These are phyloP conservation scores for Cliona cf. orientalis DNA, from an alignment of 37 sponge, comb jelly and placozoan species.

Conservation along the genomic window DNA sequence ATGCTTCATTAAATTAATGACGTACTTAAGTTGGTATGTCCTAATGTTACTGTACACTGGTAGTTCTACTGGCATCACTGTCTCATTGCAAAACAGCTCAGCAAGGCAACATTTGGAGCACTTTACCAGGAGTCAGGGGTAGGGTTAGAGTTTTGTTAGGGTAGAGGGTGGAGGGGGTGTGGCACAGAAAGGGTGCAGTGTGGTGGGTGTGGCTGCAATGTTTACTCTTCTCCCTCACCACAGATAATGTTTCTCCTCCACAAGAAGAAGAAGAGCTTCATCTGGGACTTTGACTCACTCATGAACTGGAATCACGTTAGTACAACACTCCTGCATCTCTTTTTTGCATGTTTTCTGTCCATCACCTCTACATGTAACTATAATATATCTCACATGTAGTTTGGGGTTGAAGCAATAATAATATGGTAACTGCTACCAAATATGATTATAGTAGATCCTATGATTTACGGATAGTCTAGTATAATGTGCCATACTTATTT, in stretches of 20 bases:
- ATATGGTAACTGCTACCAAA: not conserved
- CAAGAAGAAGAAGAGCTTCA: slow-evolving; percentile 64
- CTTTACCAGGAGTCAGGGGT: not conserved
- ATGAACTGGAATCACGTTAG: slow-evolving; percentile 61
- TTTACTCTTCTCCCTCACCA: not conserved
- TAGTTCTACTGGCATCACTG: too few relatives aligned
- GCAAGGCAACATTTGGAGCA: too few relatives aligned
- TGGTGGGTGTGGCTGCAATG: not conserved
- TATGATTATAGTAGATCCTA: not conserved
- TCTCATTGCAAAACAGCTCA: too few relatives aligned
- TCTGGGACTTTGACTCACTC: slow-evolving; percentile 52
- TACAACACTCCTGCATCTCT: not conserved
- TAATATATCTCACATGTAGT: too few relatives aligned
- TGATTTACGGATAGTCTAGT: not conserved
- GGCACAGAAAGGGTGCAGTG: not conserved
- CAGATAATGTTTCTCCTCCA: slow-evolving; percentile 65
- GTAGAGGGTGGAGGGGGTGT: not conserved
- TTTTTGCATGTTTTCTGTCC: too few relatives aligned
- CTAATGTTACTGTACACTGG: too few relatives aligned
- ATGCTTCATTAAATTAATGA: too few relatives aligned
- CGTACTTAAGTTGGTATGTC: too few relatives aligned
- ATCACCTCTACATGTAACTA: too few relatives aligned
- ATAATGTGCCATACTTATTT: not conserved
- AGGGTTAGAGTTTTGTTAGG: not conserved
- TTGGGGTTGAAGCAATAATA: too few relatives aligned